Evolutionary conservation across 1,140 invertebrate species (phyloP).

Genomic region (Carcinoscorpius rotundicauda): DNA sequence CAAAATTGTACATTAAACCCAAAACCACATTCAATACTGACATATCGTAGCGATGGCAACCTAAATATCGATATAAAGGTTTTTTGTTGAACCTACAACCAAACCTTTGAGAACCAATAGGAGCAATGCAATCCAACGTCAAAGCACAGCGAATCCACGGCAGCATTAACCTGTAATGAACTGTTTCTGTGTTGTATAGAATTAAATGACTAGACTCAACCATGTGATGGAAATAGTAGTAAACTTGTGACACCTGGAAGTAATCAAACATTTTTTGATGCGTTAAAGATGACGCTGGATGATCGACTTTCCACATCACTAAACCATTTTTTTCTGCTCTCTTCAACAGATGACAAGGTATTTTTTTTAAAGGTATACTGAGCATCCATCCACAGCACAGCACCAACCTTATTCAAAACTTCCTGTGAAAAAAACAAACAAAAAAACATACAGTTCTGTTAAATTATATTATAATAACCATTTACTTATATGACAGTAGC

Average conservation of each 20-base stretch:
- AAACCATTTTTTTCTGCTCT: slow-evolving; percentile 44
- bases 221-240: slow-evolving; percentile 73
- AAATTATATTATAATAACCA: no score
- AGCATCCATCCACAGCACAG: slow-evolving; percentile 58
- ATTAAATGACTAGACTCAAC: slow-evolving; percentile 58
- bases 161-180: slow-evolving; percentile 64
- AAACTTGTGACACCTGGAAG: slow-evolving; percentile 57
- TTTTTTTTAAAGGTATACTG: slow-evolving; percentile 41
- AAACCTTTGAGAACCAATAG: slow-evolving; percentile 53
- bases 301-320: slow-evolving; percentile 54
- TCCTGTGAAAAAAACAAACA: slow-evolving; percentile 41
- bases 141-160: slow-evolving; percentile 85
- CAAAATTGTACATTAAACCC: slow-evolving; percentile 60
- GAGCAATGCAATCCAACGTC: slow-evolving; percentile 74
- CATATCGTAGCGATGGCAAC: slow-evolving; percentile 80
- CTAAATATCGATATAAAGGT: slow-evolving; percentile 80
- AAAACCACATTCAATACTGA: slow-evolving; percentile 81
- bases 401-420: slow-evolving; percentile 54
- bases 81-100: slow-evolving; percentile 64
- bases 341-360: slow-evolving; percentile 29
- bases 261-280: slow-evolving; percentile 89
- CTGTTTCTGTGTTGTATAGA: slow-evolving; percentile 50
- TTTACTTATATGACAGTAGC: no score
- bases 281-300: slow-evolving; percentile 73
- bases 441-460: not conserved